Base-by-base conservation (phyloP, 2,797 vertebrate genomes). In the Craterocephalus amniculus region DNA sequence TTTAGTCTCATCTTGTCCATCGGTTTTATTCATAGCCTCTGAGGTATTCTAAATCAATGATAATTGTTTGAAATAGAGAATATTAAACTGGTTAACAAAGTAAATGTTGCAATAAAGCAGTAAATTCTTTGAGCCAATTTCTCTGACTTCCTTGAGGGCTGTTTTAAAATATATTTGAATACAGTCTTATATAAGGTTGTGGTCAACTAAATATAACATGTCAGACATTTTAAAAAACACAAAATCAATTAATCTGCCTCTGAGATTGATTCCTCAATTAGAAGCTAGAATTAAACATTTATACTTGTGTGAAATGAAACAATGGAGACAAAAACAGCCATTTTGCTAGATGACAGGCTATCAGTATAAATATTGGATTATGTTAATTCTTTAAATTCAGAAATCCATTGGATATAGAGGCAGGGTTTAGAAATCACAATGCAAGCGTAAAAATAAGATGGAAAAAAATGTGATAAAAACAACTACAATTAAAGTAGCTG, bases 261-360 rank as follows among this genome's bases (percentile, higher is more conserved):
- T 43, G 16, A 7, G 40, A 43, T 20, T 6, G 58, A 61, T 61
- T 35, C 2, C 32, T 11, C 29, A 6, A 31, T 55, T 43, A 31
- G 56, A 59, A 56, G 54, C 58, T 61, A 22, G 0, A 12, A 63
- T 57, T 61, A 48, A 51, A 58, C 54, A 11, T 55, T 9, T 27
- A 62, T 40, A 70, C n/a, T 14, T 22, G 3, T 12, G 22, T 5
- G 40, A 1, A 55, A 24, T 62, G 6, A 36, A 20, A 59, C 34
- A 57, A 66, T 20, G n/a, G 45, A 67, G 29, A 57, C 8, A 68
- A 32, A 62, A 52, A 18, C 36, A 12, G 20, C 20, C 52, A 29
- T 14, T 26, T 27, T 14, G 6, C 18, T 52, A 26, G 27, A 36
- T 26, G 27, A 20, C 35, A 45, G n/a, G 20, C 43, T 45, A 35